These are phyloP conservation scores for Ctenochaetus hawaiiensis DNA, from an alignment of 2,797 vertebrate genomes.

Conservation along the genomic window DNA sequence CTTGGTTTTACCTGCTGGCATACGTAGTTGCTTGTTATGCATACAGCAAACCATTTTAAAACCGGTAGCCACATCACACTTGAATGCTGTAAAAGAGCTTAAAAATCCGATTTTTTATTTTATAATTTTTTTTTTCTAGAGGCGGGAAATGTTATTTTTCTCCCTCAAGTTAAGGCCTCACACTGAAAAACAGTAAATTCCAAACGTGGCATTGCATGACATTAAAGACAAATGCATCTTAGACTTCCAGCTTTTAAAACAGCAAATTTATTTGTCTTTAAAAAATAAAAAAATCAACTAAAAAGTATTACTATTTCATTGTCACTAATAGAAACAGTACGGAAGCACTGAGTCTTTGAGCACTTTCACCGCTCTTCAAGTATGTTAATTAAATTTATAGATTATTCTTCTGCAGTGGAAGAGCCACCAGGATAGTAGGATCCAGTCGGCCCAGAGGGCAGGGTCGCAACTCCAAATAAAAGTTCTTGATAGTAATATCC, in stretches of 20 bases:
- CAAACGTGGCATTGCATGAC: too few species aligned
- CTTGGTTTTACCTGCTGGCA: too few species aligned
- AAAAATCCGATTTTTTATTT: too few species aligned
- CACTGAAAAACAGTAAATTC: too few species aligned
- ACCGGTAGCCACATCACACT: too few species aligned
- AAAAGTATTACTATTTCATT: conserved; percentile 90
- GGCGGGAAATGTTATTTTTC: too few species aligned
- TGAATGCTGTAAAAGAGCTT: too few species aligned
- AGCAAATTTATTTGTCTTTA: conserved; percentile 88
- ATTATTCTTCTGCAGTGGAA: conserved; percentile 73
- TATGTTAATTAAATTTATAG: conserved; percentile 90
- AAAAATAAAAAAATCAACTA: conserved; percentile 87
- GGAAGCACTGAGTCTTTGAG: conserved; percentile 99
- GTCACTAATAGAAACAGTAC: conserved; percentile 95
- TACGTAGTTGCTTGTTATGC: too few species aligned
- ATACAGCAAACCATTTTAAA: too few species aligned
- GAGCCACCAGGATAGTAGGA: conserved; percentile 60
- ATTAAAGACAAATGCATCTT: conserved; percentile 1
- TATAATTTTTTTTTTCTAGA: too few species aligned
- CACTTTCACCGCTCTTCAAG: conserved; percentile 95
- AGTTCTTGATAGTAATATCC: conserved; percentile 83
- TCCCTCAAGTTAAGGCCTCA: too few species aligned
- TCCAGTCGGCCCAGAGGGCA: conserved; percentile 45
- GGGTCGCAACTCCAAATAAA: conserved; percentile 58
- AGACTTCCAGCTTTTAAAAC: conserved; percentile 86